A percentile compares a stretch with the other conserved stretches of the same genome.
These are phyloP conservation scores for Thinocorus orbignyianus DNA, from an alignment of 2,113 vertebrate genomes.

Conservation along the genomic window DNA sequence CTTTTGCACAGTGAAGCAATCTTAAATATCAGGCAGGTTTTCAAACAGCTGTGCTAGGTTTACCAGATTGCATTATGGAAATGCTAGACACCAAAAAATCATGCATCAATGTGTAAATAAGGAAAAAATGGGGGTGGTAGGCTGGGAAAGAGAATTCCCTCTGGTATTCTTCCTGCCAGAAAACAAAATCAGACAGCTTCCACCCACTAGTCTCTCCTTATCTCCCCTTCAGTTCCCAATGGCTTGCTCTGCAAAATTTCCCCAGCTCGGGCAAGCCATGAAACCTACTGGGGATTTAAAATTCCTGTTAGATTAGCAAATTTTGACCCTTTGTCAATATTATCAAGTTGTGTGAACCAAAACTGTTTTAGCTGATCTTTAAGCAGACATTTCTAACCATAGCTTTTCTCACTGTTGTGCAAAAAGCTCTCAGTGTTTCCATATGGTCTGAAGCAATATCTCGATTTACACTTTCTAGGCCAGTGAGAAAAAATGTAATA, in stretches of 20 bases:
- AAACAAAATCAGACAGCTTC: slow-evolving; percentile 65
- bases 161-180: slow-evolving; percentile 63
- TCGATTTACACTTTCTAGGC: slow-evolving; percentile 9
- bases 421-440: not conserved
- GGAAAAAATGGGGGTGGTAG: slow-evolving; percentile 30
- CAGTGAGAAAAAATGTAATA: slow-evolving; percentile 1
- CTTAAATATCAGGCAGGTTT: not conserved
- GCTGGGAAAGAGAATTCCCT: slow-evolving; percentile 66
- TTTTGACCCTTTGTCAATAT: not conserved
- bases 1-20: not conserved
- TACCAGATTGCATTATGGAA: not conserved
- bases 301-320: not conserved
- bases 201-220: slow-evolving; percentile 68
- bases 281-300: not conserved
- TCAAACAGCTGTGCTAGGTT: slow-evolving; percentile 23
- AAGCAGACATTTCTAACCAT: not conserved
- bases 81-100: slow-evolving; percentile 7
- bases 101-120: slow-evolving; percentile 21
- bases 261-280: not conserved
- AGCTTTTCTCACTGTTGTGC: not conserved
- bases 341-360: not conserved
- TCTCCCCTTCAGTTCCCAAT: slow-evolving; percentile 36
- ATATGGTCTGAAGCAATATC: slow-evolving; percentile 43
- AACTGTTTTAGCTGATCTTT: slow-evolving; percentile 4
- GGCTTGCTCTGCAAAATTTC: slow-evolving; percentile 48